Evolutionary conservation across 2,113 vertebrate genomes (phyloP).

Genomic region (Craseonycteris thonglongyai): DNA sequence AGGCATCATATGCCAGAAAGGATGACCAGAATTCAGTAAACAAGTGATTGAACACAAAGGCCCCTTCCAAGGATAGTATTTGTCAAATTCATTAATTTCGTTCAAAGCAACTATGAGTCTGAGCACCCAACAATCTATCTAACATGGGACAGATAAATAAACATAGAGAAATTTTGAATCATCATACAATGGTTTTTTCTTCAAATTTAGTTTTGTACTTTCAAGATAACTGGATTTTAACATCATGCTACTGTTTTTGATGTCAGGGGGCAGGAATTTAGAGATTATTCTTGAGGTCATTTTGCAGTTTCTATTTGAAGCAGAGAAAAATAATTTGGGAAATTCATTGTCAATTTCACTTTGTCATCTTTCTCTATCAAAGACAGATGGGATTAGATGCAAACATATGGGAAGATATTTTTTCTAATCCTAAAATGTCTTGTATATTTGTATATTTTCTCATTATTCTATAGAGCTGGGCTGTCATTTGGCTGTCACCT

Average conservation of each 20-base stretch:
- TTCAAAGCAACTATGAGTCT: neutral
- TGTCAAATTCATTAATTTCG: neutral
- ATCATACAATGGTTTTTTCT: neutral
- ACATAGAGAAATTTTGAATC: neutral
- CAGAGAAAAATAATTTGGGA: slow-evolving; percentile 28
- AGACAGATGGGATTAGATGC: slow-evolving; percentile 50
- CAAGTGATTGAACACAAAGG: neutral
- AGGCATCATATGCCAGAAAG: neutral
- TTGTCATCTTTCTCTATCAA: slow-evolving; percentile 55
- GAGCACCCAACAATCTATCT: neutral
- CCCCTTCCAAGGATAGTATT: neutral
- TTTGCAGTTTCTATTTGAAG: slow-evolving; percentile 31
- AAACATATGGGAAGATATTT: slow-evolving; percentile 49
- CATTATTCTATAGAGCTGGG: slow-evolving; percentile 5
- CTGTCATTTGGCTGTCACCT: slow-evolving; percentile 44
- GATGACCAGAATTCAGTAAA: neutral
- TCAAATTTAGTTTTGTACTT: neutral
- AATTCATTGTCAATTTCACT: slow-evolving; percentile 51
- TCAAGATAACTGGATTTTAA: slow-evolving; percentile 15
- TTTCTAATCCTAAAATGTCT: slow-evolving; percentile 27
- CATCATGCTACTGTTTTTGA: neutral
- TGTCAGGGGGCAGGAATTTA: neutral
- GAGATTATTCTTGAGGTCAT: slow-evolving; percentile 24
- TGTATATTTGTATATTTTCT: slow-evolving; percentile 40
- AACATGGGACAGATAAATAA: neutral